Base-by-base conservation (phyloP, 2,797 vertebrate species). In the Tenualosa ilisha region DNA sequence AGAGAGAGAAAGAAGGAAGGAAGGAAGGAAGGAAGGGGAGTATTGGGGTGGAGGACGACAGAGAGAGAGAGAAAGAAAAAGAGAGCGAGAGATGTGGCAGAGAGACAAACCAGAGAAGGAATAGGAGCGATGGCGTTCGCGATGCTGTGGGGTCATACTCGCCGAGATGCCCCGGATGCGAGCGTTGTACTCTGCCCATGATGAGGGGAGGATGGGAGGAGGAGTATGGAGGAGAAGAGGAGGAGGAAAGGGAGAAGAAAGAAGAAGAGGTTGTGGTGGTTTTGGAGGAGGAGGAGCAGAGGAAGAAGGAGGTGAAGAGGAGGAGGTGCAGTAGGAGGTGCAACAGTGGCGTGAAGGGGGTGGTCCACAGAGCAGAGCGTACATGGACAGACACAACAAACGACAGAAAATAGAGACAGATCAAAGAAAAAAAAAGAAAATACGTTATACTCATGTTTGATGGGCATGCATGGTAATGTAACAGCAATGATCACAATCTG, bases 101-200 rank as follows among this genome's bases (percentile, higher is more conserved):
- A 90, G 91, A 31, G 94, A 97, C 98, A 86, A 97, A 99, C 98
- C 97, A 82, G 97, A 97, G 91, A 97, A 95, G 83, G 98, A 98
- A 94, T 97, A 96, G 92, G 97, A 97, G 86, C 96, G 97, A 91
- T 96, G 97, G 93, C 96, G 97, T 94, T 97, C 96, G 90, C 95
- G 94, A 90, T 93, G 92, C 93, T 90, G 93, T 51, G 85, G 89
- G 93, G 92, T 87, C 89, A 94, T 95, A 91, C 94, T 96, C 88
- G 93, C 93, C 88, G 92, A 94, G 94, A 96, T 95, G 90, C 95
- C 95, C 89, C 90, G 93, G 86, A 96, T 96, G 88, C 95, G 95
- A 91, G 95, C 95, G 94, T 96, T 96, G 95, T 96, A 96, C 92
- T 96, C 95, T 96, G 93, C 82, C 37, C 83, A 17, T 63, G n/a